phyloP scores from a whole-genome alignment of 1,140 invertebrate genomes.

The Drosophila varians region DNA sequence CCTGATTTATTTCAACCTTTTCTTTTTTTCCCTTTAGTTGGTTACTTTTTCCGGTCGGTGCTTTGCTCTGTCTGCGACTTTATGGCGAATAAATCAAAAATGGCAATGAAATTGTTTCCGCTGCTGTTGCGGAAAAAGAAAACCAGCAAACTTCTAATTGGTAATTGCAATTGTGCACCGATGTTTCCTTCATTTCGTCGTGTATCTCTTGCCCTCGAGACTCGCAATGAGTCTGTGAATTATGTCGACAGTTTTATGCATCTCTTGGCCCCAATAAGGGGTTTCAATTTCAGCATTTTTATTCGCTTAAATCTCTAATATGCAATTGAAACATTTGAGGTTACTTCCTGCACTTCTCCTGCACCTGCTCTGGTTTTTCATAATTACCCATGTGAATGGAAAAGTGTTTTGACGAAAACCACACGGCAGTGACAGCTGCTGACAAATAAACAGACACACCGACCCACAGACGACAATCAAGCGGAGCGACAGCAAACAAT shows the following conservation, averaged over 20 bases:
- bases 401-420: constrained; percentile 40
- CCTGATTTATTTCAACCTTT: constrained; percentile 28
- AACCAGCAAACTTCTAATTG: constrained; percentile 63
- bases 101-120: constrained; percentile 64
- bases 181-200: background rate
- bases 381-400: constrained; percentile 31
- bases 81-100: constrained; percentile 58
- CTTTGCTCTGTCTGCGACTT: constrained; percentile 25
- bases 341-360: constrained; percentile 3
- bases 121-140: constrained; percentile 19
- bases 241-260: constrained; percentile 57
- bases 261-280: constrained; percentile 32
- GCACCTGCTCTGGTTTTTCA: background rate
- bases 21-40: background rate
- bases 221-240: constrained; percentile 50
- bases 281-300: background rate
- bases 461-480: constrained; percentile 22
- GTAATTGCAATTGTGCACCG: constrained; percentile 60
- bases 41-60: background rate
- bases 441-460: constrained; percentile 41
- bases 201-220: constrained; percentile 6
- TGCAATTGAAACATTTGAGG: background rate
- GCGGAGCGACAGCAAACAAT: constrained; percentile 30
- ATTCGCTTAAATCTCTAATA: background rate
- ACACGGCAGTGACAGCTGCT: constrained; percentile 56